phyloP scores from a whole-genome alignment of 1,140 invertebrate species.

The Chrysopa pallens region DNA sequence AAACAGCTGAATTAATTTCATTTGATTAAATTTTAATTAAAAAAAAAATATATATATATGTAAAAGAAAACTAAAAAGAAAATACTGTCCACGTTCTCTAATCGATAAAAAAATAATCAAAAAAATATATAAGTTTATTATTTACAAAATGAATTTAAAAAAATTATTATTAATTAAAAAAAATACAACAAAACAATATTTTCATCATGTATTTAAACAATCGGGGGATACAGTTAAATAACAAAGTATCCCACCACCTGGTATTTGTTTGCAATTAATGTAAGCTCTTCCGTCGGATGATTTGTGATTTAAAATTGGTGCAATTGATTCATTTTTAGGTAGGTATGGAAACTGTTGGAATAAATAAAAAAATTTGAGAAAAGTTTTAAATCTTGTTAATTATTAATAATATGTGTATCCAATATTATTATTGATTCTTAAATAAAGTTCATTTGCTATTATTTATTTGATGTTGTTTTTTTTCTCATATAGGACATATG shows the following conservation, averaged over 20 bases:
- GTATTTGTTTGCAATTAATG: conserved; percentile 25
- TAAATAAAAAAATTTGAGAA: too few species aligned
- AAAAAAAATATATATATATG: conserved; percentile 1
- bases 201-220: conserved; percentile 9
- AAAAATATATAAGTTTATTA: neutral
- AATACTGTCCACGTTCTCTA: conserved; percentile 1
- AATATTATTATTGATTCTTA: too few species aligned
- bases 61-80: neutral
- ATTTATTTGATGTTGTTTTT: neutral
- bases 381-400: too few species aligned
- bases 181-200: neutral
- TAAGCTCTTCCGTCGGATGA: conserved; percentile 29
- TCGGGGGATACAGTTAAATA: conserved; percentile 31
- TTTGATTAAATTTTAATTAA: conserved; percentile 35
- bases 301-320: conserved; percentile 23
- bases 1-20: conserved; percentile 48
- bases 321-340: conserved; percentile 24
- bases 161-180: neutral
- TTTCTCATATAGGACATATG: neutral
- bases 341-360: conserved; percentile 17
- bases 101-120: neutral
- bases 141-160: conserved; percentile 1
- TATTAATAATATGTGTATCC: too few species aligned
- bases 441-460: neutral
- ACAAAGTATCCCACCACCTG: conserved; percentile 26